Evolutionary conservation across 2,888 invertebrate genomes (phyloP), one percentile per base, ranked within the genome.

Genomic region (Empis stercorea): DNA sequence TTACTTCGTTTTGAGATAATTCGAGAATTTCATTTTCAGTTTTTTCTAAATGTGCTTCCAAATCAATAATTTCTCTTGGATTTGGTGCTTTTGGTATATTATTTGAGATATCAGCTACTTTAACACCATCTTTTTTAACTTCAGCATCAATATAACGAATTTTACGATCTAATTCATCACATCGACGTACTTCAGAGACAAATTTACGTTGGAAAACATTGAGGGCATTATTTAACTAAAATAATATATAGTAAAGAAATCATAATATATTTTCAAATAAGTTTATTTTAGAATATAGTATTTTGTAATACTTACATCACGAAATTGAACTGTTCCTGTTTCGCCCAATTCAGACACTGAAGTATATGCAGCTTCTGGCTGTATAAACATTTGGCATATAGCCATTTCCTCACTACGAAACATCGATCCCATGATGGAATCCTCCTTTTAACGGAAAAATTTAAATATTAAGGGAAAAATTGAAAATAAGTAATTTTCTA

Each of bases 11-110:
- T 64, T 91, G 88, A 51, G 92, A 92, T 54, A 97, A 76, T 71
- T 97, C 96, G 48, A 89, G 76, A 56, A 97, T 85, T 70, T 97
- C 96, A 58, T 88, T 86, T 70, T 97, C 96, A 42, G 94, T 87
- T 72, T 95, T 94, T 69, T 97, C 97, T 64, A 96, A 79, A 58
- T 92, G 92, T 2, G 88, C 87, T 82, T 88, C 67, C 46, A 70
- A 61, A 55, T 89, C 87, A 52, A 86, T 84, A 68, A 87, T 85
- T 65, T 86, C 87, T 47, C 84, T 74, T 16, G 84, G 84, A 60
- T 80, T 80, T 2, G 86, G 85, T 3, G 84, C 84, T 52, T 81
- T 77, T 10, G 86, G 84, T 47, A 73, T 64, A 49, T 75, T 71
- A 42, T 84, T 82, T 11, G 75, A 73, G 30, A 81, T 77, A 53